phyloP scores from a whole-genome alignment of 2,888 invertebrate genomes.

The Zeuzera pyrina region DNA sequence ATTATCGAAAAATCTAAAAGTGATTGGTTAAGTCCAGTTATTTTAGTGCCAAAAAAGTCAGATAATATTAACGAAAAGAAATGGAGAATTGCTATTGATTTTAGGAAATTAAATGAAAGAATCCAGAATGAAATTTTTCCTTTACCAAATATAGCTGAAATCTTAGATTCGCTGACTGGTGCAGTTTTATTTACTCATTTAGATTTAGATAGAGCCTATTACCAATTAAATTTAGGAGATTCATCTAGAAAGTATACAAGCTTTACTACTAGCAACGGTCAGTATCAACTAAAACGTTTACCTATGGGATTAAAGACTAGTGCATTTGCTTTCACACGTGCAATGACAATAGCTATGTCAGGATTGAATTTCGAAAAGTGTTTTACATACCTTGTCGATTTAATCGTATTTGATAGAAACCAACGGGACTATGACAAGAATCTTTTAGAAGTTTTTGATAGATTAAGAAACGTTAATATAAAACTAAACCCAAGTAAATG shows the following conservation, averaged over 20 bases:
- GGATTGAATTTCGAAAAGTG: slow-evolving; percentile 1
- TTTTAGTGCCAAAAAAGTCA: background rate
- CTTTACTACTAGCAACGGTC: background rate
- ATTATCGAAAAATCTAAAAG: background rate
- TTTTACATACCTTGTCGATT: no score
- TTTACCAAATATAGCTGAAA: background rate
- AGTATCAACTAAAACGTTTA: no score
- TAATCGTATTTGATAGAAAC: slow-evolving; percentile 1
- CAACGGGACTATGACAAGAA: background rate
- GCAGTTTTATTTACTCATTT: background rate
- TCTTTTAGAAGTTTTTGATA: background rate
- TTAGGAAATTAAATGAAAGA: background rate
- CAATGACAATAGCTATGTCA: slow-evolving; percentile 3
- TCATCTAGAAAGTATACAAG: background rate
- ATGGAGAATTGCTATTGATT: no score
- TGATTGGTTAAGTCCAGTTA: background rate
- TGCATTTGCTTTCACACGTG: background rate
- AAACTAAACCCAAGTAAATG: no score
- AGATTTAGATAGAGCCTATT: background rate
- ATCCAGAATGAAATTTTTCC: background rate
- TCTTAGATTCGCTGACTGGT: background rate
- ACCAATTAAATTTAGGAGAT: background rate
- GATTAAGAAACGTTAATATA: no score
- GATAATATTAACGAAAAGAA: background rate
- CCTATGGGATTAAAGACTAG: slow-evolving; percentile 2